phyloP scores from a whole-genome alignment of 2,888 invertebrate species.

The Limulus polyphemus region DNA sequence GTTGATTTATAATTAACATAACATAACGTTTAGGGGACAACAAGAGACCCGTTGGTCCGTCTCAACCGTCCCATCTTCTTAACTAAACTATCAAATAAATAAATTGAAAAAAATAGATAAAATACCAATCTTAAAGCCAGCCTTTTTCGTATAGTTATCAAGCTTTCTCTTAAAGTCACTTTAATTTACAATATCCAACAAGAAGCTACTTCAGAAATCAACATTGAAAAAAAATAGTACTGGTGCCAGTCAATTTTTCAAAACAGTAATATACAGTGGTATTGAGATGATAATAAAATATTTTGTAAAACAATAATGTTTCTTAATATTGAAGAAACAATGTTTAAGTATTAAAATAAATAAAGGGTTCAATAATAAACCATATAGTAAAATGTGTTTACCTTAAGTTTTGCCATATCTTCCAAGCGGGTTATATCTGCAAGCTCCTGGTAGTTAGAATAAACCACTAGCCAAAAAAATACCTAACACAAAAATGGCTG shows the following conservation, averaged over 20 bases:
- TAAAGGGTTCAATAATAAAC: background rate
- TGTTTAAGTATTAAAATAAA: too few relatives aligned
- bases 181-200: background rate
- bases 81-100: background rate
- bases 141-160: conserved; percentile 1
- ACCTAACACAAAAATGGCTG: conserved; percentile 8
- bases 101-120: too few relatives aligned
- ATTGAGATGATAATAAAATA: background rate
- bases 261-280: background rate
- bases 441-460: conserved; percentile 72
- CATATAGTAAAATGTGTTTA: conserved; percentile 37
- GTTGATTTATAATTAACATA: too few relatives aligned
- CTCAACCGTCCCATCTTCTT: too few relatives aligned
- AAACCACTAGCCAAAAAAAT: conserved; percentile 76
- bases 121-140: conserved; percentile 3
- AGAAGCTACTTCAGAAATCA: background rate
- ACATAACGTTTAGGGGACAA: too few relatives aligned
- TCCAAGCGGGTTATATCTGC: conserved; percentile 74
- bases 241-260: background rate
- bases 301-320: too few relatives aligned
- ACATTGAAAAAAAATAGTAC: background rate
- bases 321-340: too few relatives aligned
- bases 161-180: background rate
- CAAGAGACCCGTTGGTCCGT: too few relatives aligned
- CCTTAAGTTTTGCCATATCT: conserved; percentile 79